Evolutionary conservation across 1,140 invertebrate genomes (phyloP), one percentile per base, ranked within the genome.

Genomic region (Lasaia peninsularis): DNA sequence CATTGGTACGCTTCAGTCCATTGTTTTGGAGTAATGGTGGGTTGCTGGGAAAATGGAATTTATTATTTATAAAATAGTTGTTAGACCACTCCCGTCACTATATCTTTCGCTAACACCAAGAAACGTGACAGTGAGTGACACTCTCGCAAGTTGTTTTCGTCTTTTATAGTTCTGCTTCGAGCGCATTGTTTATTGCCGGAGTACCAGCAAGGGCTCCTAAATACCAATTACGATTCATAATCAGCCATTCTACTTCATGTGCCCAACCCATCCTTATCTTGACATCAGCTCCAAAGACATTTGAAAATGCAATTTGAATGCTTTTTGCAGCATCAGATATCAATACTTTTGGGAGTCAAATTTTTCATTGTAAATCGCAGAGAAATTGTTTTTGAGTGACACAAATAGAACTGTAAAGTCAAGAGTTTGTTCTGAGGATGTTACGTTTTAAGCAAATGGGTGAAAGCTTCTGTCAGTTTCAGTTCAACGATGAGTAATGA

Each of bases 21-120:
- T 18, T 18, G 20, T 48, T 48, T 48, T 9, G 12, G 14, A 20
- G 14, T 18, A 18, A 48, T 7, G 10, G 14, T 48, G 40, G 14
- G 20, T 48, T 18, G 40, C 8, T 48, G 14, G 40, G 9, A 18
- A 18, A 48, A 2, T n/a, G n/a, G 20, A 9, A 7, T 4, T 18
- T 18, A 20, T 44, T 16, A 44, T 16, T 44, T 44, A 44, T 20
- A 44, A 3, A 2, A 18, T 16, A 18, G 16, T 7, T 48, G 9
- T 48, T 48, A 18, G 14, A 21, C 20, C 12, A 16, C 18, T 16
- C 12, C 14, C n/a, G 37, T 44, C 18, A 44, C 32, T 11, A 33
- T 33, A 44, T 44, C 12, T 44, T 44, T 44, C 37, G 18, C 37
- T 44, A 44, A 44, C 12, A 44, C 37, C 12, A 44, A 2, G 32